These are phyloP conservation scores for Acleris cristana DNA, from an alignment of 2,888 invertebrate species.

Conservation along the genomic window DNA sequence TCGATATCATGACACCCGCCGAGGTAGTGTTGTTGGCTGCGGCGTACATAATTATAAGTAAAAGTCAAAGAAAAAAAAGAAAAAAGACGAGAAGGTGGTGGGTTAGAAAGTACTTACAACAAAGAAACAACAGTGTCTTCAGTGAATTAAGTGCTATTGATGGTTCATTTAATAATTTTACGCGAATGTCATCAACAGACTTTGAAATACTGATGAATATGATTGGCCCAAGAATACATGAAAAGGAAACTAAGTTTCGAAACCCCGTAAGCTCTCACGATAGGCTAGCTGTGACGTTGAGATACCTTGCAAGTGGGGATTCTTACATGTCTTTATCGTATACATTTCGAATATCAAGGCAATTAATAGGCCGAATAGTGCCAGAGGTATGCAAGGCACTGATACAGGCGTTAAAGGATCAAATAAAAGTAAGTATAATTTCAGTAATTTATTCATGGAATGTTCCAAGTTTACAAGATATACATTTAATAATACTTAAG, in stretches of 20 bases:
- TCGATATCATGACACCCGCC: slow-evolving; percentile 18
- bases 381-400: slow-evolving; percentile 12
- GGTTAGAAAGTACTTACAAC: background rate
- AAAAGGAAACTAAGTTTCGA: slow-evolving; percentile 17
- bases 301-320: too few relatives aligned
- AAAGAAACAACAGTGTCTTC: too few relatives aligned
- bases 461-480: too few relatives aligned
- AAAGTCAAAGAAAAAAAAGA: slow-evolving; percentile 17
- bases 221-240: slow-evolving; percentile 11
- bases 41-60: slow-evolving; percentile 13
- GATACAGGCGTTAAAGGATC: slow-evolving; percentile 22
- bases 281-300: too few relatives aligned
- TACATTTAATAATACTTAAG: slow-evolving; percentile 1
- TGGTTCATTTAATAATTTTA: slow-evolving; percentile 10
- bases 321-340: too few relatives aligned
- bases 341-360: slow-evolving; percentile 18
- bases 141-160: background rate
- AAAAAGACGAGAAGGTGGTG: slow-evolving; percentile 11
- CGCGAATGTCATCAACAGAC: slow-evolving; percentile 17
- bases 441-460: too few relatives aligned
- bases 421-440: slow-evolving; percentile 12
- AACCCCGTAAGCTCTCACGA: slow-evolving; percentile 12
- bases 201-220: slow-evolving; percentile 18
- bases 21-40: slow-evolving; percentile 17
- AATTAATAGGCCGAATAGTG: slow-evolving; percentile 21